phyloP scores from a whole-genome alignment of 2,113 vertebrate genomes.

The Vulpes lagopus region DNA sequence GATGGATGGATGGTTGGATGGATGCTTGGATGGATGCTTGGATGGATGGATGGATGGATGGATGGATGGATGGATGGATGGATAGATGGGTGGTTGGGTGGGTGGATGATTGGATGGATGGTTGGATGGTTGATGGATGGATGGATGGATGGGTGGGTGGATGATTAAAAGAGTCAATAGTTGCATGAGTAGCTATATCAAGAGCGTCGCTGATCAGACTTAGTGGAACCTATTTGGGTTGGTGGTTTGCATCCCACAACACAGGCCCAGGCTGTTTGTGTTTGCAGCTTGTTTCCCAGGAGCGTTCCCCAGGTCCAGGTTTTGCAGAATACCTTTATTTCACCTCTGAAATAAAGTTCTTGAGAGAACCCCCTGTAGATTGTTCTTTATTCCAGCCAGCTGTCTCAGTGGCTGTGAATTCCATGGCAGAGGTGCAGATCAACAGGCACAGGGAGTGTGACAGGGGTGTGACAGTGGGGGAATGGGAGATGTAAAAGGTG shows the following conservation, averaged over 20 bases:
- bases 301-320: not conserved
- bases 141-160: too few relatives aligned
- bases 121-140: too few relatives aligned
- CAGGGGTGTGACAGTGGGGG: not conserved
- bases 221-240: not conserved
- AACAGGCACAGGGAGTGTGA: conserved; percentile 71
- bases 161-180: too few relatives aligned
- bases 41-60: not conserved
- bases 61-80: too few relatives aligned
- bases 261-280: not conserved
- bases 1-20: not conserved
- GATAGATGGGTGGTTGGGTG: too few relatives aligned
- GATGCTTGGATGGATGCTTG: not conserved
- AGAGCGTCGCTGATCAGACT: not conserved
- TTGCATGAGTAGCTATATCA: not conserved
- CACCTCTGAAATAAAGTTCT: conserved; percentile 73
- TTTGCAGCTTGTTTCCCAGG: not conserved
- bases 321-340: conserved; percentile 50
- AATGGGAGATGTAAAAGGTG: not conserved
- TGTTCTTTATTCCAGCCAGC: conserved; percentile 59
- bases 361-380: conserved; percentile 67
- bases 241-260: not conserved
- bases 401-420: conserved; percentile 77
- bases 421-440: conserved; percentile 37
- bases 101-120: not conserved